phyloP scores from a whole-genome alignment of 2,113 vertebrate genomes.

The Epinephelus lanceolatus region DNA sequence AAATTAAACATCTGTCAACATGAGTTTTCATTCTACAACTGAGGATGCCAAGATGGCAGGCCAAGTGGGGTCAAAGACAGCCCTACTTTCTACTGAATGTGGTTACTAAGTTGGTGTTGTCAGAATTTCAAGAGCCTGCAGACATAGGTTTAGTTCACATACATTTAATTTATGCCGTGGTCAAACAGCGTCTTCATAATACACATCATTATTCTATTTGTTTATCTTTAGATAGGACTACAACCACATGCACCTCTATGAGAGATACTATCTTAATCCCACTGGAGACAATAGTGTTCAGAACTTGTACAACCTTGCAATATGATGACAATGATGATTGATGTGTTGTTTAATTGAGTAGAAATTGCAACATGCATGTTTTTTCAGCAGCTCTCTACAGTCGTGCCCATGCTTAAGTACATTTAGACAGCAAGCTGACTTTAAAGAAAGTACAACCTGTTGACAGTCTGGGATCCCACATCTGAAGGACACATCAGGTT shows the following conservation, averaged over 20 bases:
- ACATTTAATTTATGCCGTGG: neutral
- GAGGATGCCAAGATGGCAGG: too few species aligned
- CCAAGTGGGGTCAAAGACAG: too few species aligned
- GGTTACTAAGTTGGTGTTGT: neutral
- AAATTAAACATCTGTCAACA: neutral
- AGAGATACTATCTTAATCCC: neutral
- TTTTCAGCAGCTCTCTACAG: neutral
- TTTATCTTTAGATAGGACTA: neutral
- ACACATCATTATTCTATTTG: too few species aligned
- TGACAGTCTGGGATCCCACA: neutral
- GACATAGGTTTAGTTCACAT: neutral
- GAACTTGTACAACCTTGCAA: neutral
- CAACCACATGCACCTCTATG: neutral
- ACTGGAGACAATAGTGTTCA: neutral
- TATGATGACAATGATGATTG: neutral
- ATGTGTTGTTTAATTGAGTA: neutral
- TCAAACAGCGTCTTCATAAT: too few species aligned
- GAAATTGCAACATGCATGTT: too few species aligned
- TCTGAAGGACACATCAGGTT: neutral
- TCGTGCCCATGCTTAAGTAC: neutral
- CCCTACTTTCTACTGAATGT: neutral
- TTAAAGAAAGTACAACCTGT: neutral
- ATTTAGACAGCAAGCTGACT: neutral
- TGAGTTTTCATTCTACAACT: neutral
- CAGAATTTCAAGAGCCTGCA: neutral